A percentile compares a stretch with the other conserved stretches of the same genome.
Conservation (phyloP, 2,113 vertebrate genomes). For the Anser brachyrhynchus region DNA sequence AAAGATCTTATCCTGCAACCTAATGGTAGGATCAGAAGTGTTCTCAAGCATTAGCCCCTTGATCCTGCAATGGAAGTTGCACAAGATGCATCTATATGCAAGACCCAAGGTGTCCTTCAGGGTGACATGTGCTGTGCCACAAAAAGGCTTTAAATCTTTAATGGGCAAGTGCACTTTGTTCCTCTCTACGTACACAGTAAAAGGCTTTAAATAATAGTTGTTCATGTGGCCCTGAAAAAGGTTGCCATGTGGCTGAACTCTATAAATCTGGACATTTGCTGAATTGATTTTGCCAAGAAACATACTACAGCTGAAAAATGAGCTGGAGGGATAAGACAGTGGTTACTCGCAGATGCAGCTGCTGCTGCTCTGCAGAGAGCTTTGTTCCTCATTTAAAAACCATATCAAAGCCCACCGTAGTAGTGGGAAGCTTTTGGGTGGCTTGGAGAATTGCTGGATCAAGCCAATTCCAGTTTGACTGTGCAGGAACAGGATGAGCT, state of each 20-base stretch:
- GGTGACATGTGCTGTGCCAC: conserved; percentile 49
- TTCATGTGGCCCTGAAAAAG: conserved; percentile 64
- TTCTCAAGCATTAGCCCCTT: not conserved
- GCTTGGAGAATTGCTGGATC: not conserved
- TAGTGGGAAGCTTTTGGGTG: not conserved
- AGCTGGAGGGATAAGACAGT: conserved; percentile 15
- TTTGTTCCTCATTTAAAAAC: not conserved
- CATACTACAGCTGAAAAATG: conserved; percentile 49
- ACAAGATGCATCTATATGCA: conserved; percentile 56
- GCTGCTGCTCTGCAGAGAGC: conserved; percentile 9
- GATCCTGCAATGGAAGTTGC: conserved; percentile 3
- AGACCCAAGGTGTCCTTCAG: conserved; percentile 63
- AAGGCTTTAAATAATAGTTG: conserved; percentile 70
- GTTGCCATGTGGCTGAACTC: conserved; percentile 64
- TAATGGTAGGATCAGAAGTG: not conserved
- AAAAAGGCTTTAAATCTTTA: conserved; percentile 66
- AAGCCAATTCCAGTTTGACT: not conserved
- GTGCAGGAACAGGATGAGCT: not conserved
- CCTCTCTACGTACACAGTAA: conserved; percentile 44
- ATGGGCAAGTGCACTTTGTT: conserved; percentile 63
- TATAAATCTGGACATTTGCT: conserved; percentile 70
- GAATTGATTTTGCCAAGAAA: conserved; percentile 69
- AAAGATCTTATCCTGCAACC: conserved; percentile 29
- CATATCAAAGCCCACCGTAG: not conserved
- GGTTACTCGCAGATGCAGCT: conserved; percentile 17